A percentile compares a stretch with the other conserved stretches of the same genome.
Evolutionary conservation across 2,113 vertebrate genomes (phyloP).

Genomic region (Pangasianodon hypophthalmus): DNA sequence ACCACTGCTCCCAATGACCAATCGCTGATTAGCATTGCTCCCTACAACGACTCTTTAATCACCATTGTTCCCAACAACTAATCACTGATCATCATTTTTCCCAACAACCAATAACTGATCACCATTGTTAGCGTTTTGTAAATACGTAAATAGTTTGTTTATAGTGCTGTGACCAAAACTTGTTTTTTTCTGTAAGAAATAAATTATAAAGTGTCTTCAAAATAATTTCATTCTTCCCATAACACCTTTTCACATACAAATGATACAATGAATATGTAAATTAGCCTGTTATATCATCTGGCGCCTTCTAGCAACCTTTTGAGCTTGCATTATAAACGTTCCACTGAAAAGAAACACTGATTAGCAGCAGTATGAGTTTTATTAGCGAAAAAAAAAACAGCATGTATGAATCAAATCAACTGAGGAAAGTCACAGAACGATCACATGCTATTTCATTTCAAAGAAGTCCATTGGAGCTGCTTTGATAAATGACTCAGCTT

Average conservation of each 20-base stretch:
- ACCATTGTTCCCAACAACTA: neutral
- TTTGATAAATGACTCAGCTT: conserved; percentile 19
- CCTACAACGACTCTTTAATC: neutral
- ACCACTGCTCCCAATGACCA: neutral
- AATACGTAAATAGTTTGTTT: neutral
- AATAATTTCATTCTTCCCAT: neutral
- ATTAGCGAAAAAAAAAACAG: neutral
- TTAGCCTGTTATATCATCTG: neutral
- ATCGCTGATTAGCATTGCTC: neutral
- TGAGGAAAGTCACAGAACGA: neutral
- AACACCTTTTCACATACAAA: neutral
- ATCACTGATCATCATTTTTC: neutral
- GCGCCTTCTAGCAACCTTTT: neutral
- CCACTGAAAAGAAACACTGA: neutral
- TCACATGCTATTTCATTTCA: conserved; percentile 18
- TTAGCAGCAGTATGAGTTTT: neutral
- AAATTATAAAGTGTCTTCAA: neutral
- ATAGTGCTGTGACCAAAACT: neutral
- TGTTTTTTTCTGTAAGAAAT: neutral
- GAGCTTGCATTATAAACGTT: neutral
- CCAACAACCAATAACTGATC: neutral
- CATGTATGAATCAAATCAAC: neutral
- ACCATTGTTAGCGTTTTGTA: neutral
- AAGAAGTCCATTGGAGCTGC: neutral
- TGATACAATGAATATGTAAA: neutral